Evolutionary conservation across 2,113 vertebrate species (phyloP).

Genomic region (Menidia beryllina): DNA sequence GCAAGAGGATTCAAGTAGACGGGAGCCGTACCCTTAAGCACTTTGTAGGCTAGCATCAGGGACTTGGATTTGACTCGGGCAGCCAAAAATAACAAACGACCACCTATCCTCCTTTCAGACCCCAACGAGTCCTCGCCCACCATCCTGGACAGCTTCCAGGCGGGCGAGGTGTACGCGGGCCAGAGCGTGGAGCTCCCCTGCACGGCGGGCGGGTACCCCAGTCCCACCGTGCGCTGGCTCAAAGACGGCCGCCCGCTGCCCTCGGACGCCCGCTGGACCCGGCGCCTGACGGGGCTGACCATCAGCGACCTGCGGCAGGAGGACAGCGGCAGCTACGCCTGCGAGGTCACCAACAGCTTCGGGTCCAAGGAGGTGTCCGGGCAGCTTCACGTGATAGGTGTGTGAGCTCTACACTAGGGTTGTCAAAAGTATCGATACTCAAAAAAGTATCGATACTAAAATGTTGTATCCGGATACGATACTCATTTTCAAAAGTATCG

Average conservation of each 20-base stretch:
- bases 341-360: conserved; percentile 98
- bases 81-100: not conserved
- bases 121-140: conserved; percentile 93
- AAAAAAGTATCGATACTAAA: too few species aligned
- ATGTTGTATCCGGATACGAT: too few species aligned
- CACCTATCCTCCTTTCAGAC: conserved; percentile 72
- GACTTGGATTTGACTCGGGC: too few species aligned
- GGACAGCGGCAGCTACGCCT: conserved; percentile 96
- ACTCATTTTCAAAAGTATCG: too few species aligned
- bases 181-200: conserved; percentile 92
- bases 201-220: conserved; percentile 93
- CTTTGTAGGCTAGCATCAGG: too few species aligned
- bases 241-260: conserved; percentile 95
- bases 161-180: conserved; percentile 88
- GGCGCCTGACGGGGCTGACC: conserved; percentile 91
- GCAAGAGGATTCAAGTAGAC: too few species aligned
- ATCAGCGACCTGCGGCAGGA: conserved; percentile 93
- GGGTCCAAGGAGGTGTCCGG: conserved; percentile 96
- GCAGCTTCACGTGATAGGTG: conserved; percentile 92
- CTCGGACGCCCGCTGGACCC: conserved; percentile 91
- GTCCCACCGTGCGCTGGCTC: conserved; percentile 94
- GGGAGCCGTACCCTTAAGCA: too few species aligned
- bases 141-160: conserved; percentile 96
- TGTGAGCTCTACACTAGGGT: too few species aligned
- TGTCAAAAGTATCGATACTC: too few species aligned